These are phyloP conservation scores for Nomada lathburiana DNA, from an alignment of 2,888 invertebrate genomes.

Conservation along the genomic window DNA sequence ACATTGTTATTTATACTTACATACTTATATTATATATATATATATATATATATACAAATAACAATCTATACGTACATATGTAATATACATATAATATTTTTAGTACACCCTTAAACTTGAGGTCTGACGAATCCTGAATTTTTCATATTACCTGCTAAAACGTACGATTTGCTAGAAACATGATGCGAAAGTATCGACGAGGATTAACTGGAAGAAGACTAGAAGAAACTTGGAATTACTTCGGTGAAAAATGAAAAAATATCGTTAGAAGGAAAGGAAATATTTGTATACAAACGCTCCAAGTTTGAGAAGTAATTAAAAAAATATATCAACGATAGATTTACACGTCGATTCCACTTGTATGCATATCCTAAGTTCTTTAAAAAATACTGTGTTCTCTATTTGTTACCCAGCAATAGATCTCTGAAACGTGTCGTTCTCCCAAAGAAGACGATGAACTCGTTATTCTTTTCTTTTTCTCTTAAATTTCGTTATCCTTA, in stretches of 20 bases:
- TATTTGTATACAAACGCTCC: not conserved
- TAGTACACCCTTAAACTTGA: constrained; percentile 80
- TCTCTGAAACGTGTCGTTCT: constrained; percentile 44
- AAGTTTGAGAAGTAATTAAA: constrained; percentile 29
- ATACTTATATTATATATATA: too few species aligned
- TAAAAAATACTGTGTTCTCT: constrained; percentile 58
- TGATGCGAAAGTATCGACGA: constrained; percentile 56
- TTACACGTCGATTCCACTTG: constrained; percentile 30
- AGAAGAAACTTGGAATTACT: constrained; percentile 11
- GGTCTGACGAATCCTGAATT: constrained; percentile 84
- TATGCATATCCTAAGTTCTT: constrained; percentile 17
- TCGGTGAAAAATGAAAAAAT: not conserved
- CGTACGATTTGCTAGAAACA: constrained; percentile 65
- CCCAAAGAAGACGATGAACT: constrained; percentile 34
- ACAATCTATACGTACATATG: not conserved
- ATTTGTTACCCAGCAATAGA: constrained; percentile 44
- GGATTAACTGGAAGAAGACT: constrained; percentile 51
- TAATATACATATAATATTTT: constrained; percentile 75
- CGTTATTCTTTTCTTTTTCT: not conserved
- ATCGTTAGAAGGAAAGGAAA: not conserved
- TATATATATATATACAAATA: not conserved
- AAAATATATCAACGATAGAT: constrained; percentile 39
- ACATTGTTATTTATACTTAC: too few species aligned
- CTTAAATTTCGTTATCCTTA: not conserved
- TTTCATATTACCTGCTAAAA: constrained; percentile 75